Percentiles rank a stretch among this genome's conserved stretches.
Conservation (phyloP, 2,888 invertebrate genomes). For the Coecobrya sp. region DNA sequence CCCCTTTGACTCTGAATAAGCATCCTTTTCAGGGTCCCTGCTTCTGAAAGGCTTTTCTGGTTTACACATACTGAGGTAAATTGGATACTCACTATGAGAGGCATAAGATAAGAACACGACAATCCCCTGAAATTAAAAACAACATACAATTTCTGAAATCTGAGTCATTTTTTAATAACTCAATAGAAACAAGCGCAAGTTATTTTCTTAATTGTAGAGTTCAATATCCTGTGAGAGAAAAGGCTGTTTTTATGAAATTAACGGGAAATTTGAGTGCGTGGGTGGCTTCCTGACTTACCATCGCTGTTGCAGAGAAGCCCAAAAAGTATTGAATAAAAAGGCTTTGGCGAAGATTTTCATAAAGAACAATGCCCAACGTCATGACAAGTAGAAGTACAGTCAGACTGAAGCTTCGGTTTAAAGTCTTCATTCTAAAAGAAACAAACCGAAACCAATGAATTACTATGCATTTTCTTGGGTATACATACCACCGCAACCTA, state of each 20-base stretch:
- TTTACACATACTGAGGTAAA: slow-evolving; percentile 43
- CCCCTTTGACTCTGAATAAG: slow-evolving; percentile 44
- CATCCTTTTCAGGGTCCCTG: slow-evolving; percentile 69
- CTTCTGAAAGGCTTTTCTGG: slow-evolving; percentile 57
- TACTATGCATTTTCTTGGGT: no score
- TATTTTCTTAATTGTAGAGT: no score
- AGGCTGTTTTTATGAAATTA: no score
- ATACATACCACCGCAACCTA: no score
- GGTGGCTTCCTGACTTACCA: slow-evolving; percentile 74
- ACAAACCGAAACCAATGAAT: not conserved
- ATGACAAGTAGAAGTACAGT: slow-evolving; percentile 76
- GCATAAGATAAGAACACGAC: slow-evolving; percentile 79
- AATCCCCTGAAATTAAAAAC: slow-evolving; percentile 73
- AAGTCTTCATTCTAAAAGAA: slow-evolving; percentile 78
- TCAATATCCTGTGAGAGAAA: no score
- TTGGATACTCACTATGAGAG: slow-evolving; percentile 81
- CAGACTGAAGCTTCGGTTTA: slow-evolving; percentile 80
- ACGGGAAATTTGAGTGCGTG: no score
- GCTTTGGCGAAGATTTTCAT: slow-evolving; percentile 78
- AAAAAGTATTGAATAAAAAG: slow-evolving; percentile 76
- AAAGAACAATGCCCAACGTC: slow-evolving; percentile 78
- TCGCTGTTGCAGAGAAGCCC: slow-evolving; percentile 73
- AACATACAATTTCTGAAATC: no score
- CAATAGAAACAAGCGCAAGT: no score
- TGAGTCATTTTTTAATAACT: no score